phyloP scores from a whole-genome alignment of 2,113 vertebrate species.

The Regulus satrapa region DNA sequence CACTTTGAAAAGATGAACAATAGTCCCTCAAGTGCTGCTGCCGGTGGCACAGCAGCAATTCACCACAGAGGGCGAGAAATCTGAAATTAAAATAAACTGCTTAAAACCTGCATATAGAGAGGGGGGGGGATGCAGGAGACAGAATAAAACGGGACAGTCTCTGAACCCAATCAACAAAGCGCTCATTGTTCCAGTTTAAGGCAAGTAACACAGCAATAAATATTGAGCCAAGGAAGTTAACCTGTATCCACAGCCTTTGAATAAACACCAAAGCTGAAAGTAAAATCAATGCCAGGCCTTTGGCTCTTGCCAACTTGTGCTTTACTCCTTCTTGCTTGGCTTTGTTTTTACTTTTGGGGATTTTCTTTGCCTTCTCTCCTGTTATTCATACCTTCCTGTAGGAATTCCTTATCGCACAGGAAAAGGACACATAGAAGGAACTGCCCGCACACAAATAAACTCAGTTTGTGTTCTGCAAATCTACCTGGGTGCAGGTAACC shows the following conservation, averaged over 20 bases:
- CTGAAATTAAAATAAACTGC: constrained; percentile 61
- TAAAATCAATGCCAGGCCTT: constrained; percentile 36
- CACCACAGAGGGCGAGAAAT: neutral
- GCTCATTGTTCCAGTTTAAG: constrained; percentile 51
- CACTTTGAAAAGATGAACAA: constrained; percentile 6
- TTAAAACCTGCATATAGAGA: neutral
- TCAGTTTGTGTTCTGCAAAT: neutral
- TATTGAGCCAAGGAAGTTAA: constrained; percentile 61
- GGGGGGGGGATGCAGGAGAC: neutral
- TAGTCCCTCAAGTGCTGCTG: constrained; percentile 34
- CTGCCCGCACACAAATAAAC: neutral
- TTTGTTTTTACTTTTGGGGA: constrained; percentile 14
- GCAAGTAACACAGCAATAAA: constrained; percentile 50
- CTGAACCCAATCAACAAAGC: constrained; percentile 54
- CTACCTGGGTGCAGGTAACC: neutral
- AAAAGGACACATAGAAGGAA: neutral
- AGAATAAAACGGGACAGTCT: neutral
- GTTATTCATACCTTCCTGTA: neutral
- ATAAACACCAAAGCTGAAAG: constrained; percentile 56
- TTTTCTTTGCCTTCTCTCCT: constrained; percentile 20
- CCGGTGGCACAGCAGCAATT: neutral
- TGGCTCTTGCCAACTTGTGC: constrained; percentile 23
- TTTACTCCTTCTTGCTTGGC: neutral
- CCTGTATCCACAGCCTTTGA: constrained; percentile 55
- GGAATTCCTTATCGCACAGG: neutral